Conservation (phyloP, 1,140 invertebrate species). For the Propsilocerus akamusi region DNA sequence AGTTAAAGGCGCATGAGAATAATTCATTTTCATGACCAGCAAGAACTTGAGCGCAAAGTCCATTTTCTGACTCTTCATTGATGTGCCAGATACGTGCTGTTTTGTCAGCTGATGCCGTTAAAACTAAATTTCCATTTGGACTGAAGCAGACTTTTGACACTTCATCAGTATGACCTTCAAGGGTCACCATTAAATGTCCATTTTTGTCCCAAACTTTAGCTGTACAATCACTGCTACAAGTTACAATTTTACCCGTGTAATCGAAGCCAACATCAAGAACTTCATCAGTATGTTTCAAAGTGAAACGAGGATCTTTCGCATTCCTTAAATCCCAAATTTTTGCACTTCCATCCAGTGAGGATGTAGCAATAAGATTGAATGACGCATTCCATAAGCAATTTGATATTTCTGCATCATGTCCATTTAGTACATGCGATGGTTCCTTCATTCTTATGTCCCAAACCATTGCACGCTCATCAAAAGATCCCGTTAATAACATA, state of each 20-base stretch:
- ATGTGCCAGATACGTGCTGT: conserved; percentile 54
- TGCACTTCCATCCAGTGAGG: conserved; percentile 54
- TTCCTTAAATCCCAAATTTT: conserved; percentile 50
- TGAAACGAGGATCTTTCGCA: conserved; percentile 13
- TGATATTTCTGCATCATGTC: conserved; percentile 52
- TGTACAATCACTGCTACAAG: conserved; percentile 50
- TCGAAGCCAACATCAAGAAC: conserved; percentile 59
- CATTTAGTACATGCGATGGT: conserved; percentile 36
- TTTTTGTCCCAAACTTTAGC: conserved; percentile 45
- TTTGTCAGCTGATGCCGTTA: conserved; percentile 55
- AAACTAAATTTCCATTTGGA: conserved; percentile 44
- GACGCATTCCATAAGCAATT: conserved; percentile 59
- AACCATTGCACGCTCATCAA: conserved; percentile 51
- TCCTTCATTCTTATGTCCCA: conserved; percentile 52
- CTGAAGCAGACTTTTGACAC: conserved; percentile 66
- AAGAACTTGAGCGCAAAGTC: conserved; percentile 45
- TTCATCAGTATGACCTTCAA: conserved; percentile 53
- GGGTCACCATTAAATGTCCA: conserved; percentile 33
- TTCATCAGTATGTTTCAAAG: conserved; percentile 41
- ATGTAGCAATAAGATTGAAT: conserved; percentile 45
- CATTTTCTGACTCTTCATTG: conserved; percentile 27
- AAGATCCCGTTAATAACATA: conserved; percentile 55
- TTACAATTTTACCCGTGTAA: conserved; percentile 46
- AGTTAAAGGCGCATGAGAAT: conserved; percentile 61
- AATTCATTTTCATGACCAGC: conserved; percentile 58